Conservation (phyloP, 2,113 vertebrate species). For the Albula glossodonta region DNA sequence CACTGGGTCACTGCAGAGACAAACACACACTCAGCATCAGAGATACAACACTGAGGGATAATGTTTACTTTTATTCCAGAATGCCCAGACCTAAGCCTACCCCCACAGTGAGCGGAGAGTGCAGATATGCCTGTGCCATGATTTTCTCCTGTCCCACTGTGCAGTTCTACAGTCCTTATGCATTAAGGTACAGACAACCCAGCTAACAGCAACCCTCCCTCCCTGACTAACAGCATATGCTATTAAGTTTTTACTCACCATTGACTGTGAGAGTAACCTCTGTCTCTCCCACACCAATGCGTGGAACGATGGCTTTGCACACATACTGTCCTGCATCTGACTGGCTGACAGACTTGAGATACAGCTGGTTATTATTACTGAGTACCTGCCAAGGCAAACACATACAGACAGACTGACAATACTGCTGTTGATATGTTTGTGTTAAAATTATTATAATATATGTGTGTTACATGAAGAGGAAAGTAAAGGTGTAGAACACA, state of each 20-base stretch:
- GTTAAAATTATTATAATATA: no score
- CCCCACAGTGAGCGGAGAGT: no score
- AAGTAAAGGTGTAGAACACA: constrained; percentile 7
- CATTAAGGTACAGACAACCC: no score
- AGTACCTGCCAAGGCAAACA: constrained; percentile 76
- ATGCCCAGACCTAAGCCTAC: no score
- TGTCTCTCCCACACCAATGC: constrained; percentile 90
- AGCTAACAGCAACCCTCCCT: no score
- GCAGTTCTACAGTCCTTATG: no score
- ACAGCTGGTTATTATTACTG: constrained; percentile 94
- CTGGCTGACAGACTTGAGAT: constrained; percentile 88
- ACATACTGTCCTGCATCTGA: constrained; percentile 87
- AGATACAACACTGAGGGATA: no score
- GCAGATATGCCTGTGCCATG: no score
- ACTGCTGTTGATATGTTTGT: background rate
- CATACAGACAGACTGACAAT: background rate
- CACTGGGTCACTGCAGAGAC: background rate
- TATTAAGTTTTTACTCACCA: constrained; percentile 65
- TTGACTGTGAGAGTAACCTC: constrained; percentile 91
- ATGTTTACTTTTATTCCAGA: no score
- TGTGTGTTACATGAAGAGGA: constrained; percentile 13
- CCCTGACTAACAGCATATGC: no score
- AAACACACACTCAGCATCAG: no score
- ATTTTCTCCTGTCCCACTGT: no score
- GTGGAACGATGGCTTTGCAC: constrained; percentile 94